Conservation (phyloP, 1,140 invertebrate species). For the Ridgeia piscesae region DNA sequence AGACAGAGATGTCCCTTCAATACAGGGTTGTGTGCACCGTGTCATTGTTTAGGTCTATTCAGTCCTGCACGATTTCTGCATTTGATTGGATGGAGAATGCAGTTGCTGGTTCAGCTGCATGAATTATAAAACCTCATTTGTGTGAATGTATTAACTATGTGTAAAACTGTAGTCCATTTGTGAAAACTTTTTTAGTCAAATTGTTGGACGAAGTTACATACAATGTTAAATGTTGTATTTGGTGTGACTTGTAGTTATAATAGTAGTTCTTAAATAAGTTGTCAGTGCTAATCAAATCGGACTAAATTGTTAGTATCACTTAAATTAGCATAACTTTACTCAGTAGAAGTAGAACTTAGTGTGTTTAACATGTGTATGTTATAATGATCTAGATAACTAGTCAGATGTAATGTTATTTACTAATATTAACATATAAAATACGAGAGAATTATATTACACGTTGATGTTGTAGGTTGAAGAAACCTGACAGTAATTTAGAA, state of each 20-base stretch:
- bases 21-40: not conserved
- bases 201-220: not conserved
- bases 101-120: not conserved
- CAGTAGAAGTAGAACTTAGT: not conserved
- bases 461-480: not conserved
- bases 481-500: not conserved
- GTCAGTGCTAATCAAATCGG: not conserved
- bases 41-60: not conserved
- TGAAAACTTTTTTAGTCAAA: too few relatives aligned
- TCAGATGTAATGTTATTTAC: not conserved
- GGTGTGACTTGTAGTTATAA: not conserved
- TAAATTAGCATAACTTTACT: not conserved
- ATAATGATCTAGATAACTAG: not conserved
- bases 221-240: not conserved
- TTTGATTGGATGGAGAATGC: not conserved
- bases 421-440: not conserved
- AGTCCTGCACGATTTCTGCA: not conserved
- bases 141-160: not conserved
- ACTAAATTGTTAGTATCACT: not conserved
- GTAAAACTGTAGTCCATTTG: not conserved
- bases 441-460: not conserved
- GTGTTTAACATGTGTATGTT: not conserved
- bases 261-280: not conserved
- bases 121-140: not conserved
- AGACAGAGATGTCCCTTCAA: not conserved